Conservation (phyloP, 2,797 vertebrate genomes). For the Enteromius unitaeniatus region DNA sequence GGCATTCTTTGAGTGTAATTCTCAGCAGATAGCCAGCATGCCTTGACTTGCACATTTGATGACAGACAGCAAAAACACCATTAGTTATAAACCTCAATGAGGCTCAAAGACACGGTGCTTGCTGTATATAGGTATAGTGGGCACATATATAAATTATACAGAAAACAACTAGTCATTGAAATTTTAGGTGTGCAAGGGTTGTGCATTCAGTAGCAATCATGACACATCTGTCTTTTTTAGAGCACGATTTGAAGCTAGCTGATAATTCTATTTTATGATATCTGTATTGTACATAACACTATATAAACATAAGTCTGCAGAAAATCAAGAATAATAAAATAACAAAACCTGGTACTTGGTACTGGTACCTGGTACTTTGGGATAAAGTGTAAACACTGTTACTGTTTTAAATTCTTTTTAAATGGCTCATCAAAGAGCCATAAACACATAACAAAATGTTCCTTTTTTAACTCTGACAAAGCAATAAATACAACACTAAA, state of each 20-base stretch:
- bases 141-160: slow-evolving; percentile 10
- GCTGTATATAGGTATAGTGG: slow-evolving; percentile 20
- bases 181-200: not conserved
- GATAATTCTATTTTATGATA: not conserved
- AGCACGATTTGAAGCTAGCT: not conserved
- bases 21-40: slow-evolving; percentile 72
- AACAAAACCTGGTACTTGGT: slow-evolving; percentile 9
- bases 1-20: slow-evolving; percentile 76
- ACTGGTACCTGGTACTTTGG: slow-evolving; percentile 3
- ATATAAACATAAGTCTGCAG: not conserved
- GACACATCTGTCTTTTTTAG: not conserved
- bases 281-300: not conserved
- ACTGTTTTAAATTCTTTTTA: not conserved
- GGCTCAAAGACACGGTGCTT: slow-evolving; percentile 56
- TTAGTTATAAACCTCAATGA: slow-evolving; percentile 60
- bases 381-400: not conserved
- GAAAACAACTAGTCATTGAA: not conserved
- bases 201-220: not conserved
- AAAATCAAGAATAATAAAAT: not conserved
- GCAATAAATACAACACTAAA: not conserved
- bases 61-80: slow-evolving; percentile 73
- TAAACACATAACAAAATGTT: not conserved
- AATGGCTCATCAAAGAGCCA: not conserved
- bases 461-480: not conserved
- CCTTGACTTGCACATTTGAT: slow-evolving; percentile 71